Evolutionary conservation across 2,797 vertebrate genomes (phyloP).

Genomic region (Clarias fuscus): DNA sequence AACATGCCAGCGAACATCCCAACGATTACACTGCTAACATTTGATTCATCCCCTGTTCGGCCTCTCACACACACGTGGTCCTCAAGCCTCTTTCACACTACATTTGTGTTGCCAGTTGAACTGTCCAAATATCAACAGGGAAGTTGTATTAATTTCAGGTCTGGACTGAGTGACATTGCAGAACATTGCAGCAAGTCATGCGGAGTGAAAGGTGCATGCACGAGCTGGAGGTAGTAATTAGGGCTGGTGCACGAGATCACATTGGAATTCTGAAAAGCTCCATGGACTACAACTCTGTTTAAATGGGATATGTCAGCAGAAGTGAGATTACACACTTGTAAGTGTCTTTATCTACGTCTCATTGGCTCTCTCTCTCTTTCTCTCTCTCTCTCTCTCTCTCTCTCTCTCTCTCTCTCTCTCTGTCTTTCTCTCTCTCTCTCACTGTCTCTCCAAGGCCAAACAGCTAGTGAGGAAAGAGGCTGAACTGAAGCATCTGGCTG

Average conservation of each 20-base stretch:
- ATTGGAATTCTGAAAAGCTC: constrained; percentile 24
- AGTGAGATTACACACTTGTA: constrained; percentile 44
- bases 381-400: background rate
- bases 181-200: constrained; percentile 30
- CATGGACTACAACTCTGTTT: constrained; percentile 43
- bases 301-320: constrained; percentile 49
- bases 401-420: background rate
- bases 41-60: background rate
- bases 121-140: constrained; percentile 18
- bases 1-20: constrained; percentile 6
- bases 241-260: constrained; percentile 32
- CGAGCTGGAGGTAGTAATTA: constrained; percentile 33
- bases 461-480: constrained; percentile 81
- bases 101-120: constrained; percentile 28
- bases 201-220: constrained; percentile 35
- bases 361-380: constrained; percentile 23
- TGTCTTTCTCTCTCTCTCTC: background rate
- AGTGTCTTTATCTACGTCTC: constrained; percentile 36
- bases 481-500: constrained; percentile 75
- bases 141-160: constrained; percentile 31
- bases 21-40: background rate
- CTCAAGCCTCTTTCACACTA: constrained; percentile 20
- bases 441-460: constrained; percentile 68
- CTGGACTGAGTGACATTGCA: constrained; percentile 33
- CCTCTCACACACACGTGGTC: background rate